Base-by-base conservation (phyloP, 2,797 vertebrate species). In the Parauchenoglanis punctatus region DNA sequence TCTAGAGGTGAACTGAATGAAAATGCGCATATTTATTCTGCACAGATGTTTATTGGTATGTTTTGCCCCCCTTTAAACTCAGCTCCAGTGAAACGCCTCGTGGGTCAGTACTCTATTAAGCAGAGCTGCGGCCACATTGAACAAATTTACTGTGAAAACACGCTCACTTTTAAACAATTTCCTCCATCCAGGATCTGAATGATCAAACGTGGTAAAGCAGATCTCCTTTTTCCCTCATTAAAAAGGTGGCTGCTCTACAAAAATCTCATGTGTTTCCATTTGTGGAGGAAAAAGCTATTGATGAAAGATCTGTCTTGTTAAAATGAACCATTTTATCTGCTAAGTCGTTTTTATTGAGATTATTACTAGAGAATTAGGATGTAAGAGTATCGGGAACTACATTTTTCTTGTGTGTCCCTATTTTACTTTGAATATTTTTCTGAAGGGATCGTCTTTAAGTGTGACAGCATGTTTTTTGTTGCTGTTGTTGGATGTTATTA, bases 241-340 rank as follows among this genome's bases (percentile, higher is more conserved):
- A 91, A 84, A 90, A 6, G 49, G 85, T 40, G 90, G 84, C 88
- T 89, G 89, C 77, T 93, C 90, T 90, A 83, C 46, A 89, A 88
- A 90, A 93, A 84, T 90, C 92, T 94, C 92, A 91, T 93, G 92
- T 94, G 93, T 94, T 95, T 95, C 92, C 93, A 93, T 93, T 95
- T 91, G 92, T 92, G 92, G 89, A 92, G 89, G 72, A 85, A 81
- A 67, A 85, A 84, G 81, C 88, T 80, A 23, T 85, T 46, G 88
- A 92, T 89, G 90, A 89, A 93, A 91, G 91, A 85, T 90, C 89
- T 92, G 91, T 92, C 92, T 94, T 93, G 94, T 94, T 94, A 94
- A 93, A 93, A 90, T 91, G 90, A 93, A 92, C 93, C 93, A 93
- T 89, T 93, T 81, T 44, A 81, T 61, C 73, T 76, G 25, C 49